Evolutionary conservation across 1,140 invertebrate genomes (phyloP).

Genomic region (Drosophila hydei): DNA sequence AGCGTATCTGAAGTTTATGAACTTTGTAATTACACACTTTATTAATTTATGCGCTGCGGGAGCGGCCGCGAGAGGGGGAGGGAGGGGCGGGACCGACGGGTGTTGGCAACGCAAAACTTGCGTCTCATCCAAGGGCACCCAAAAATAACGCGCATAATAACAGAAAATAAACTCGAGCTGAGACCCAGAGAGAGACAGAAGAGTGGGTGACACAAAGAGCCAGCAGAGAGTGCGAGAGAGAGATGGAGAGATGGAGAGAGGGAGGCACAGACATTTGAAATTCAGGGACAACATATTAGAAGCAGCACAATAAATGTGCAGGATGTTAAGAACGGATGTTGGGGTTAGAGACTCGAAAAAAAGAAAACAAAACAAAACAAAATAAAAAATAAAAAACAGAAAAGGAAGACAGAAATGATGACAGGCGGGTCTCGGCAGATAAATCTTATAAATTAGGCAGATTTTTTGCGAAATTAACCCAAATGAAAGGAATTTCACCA

Average conservation of each 20-base stretch:
- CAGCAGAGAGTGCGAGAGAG: neutral
- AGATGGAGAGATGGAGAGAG: neutral
- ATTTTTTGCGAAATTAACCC: constrained; percentile 30
- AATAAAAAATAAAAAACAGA: neutral
- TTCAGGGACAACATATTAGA: constrained; percentile 62
- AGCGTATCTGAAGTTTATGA: constrained; percentile 76
- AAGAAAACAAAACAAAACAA: too few relatives aligned
- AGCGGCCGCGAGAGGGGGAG: neutral
- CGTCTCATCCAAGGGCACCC: constrained; percentile 11
- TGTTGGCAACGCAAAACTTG: constrained; percentile 37
- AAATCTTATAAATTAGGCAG: constrained; percentile 49
- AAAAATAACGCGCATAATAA: constrained; percentile 35
- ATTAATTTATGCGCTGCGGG: constrained; percentile 80
- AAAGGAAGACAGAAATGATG: constrained; percentile 31
- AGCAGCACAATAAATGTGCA: constrained; percentile 16
- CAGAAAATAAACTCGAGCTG: constrained; percentile 20
- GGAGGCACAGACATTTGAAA: constrained; percentile 9
- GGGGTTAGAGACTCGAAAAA: neutral
- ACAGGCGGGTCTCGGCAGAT: constrained; percentile 36
- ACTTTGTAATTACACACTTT: constrained; percentile 82
- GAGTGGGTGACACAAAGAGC: neutral
- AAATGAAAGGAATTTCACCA: neutral
- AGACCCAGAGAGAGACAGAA: neutral
- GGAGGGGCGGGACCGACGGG: neutral
- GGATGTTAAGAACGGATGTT: neutral